Evolutionary conservation across 2,113 vertebrate genomes (phyloP), one percentile per base, ranked within the genome.

Genomic region (Cyphotilapia sp.): DNA sequence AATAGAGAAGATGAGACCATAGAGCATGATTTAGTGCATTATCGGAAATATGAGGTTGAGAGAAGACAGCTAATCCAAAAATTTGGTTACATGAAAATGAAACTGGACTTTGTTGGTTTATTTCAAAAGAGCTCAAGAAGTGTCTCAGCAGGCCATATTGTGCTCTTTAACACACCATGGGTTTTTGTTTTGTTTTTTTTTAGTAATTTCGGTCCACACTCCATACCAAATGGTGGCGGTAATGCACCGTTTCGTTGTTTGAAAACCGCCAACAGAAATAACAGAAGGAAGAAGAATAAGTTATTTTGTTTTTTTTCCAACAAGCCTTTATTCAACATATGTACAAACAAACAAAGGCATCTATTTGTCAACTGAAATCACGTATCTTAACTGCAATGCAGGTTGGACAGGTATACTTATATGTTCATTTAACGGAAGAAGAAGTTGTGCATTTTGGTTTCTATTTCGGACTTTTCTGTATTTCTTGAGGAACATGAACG

Each of bases 101-200:
- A 66, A 69, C 11, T 13, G 61, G 11, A 38, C 11, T 13, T 42
- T 42, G n/a, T 24, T 40, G 35, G 24, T 42, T 71, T 6, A 24
- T 42, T 71, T 71, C 12, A 42, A 71, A 71, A 71, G 8, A 42
- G 22, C n/a, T 42, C n/a, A 71, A 42, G n/a, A 71, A 35, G 31
- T 16, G n/a, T 24, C 38, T 40, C 35, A 14, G n/a, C 63, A 24
- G 19, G 63, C 0, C 33, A 0, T 24, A 2, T 4, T 24, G 31
- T 63, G 31, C 31, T 35, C 59, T 63, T 35, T 35, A 63, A 63
- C 31, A 0, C 9, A 35, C 59, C 31, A 0, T 63, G 31, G 59
- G 16, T 1, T 63, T 35, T 63, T 1, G 1, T 1, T 63, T 19
- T 3, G 1, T 1, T 2, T 29, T 6, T 4, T 12, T 22, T 63